Percentiles rank a stretch among this genome's conserved stretches.
Evolutionary conservation across 2,888 invertebrate genomes (phyloP).

Genomic region (Cancer borealis): DNA sequence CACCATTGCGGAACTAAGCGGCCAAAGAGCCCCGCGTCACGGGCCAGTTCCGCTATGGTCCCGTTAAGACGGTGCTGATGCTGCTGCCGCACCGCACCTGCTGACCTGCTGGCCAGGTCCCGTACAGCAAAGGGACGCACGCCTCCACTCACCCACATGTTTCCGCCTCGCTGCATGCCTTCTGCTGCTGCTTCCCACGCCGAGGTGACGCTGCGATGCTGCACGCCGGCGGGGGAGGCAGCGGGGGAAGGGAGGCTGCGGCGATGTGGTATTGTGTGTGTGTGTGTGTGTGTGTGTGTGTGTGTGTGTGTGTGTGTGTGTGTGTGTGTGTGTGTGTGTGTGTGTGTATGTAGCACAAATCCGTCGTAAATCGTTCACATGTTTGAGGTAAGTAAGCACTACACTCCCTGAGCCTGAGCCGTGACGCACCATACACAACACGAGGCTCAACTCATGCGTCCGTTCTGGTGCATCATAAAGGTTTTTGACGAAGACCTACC

Average conservation of each 20-base stretch:
- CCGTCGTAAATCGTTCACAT: not conserved
- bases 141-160: slow-evolving; percentile 37
- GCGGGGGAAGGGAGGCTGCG: not conserved
- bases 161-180: slow-evolving; percentile 36
- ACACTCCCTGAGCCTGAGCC: not conserved
- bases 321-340: not conserved
- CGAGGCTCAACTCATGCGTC: no score
- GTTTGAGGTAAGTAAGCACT: not conserved
- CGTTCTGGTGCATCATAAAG: not conserved
- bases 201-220: slow-evolving; percentile 33
- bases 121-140: slow-evolving; percentile 14
- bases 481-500: not conserved
- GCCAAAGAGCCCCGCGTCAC: not conserved
- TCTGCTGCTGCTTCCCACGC: slow-evolving; percentile 18
- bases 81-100: slow-evolving; percentile 24
- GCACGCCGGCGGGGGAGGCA: not conserved
- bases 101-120: slow-evolving; percentile 37
- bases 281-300: slow-evolving; percentile 23
- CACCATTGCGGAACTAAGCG: not conserved
- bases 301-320: not conserved
- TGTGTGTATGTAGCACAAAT: not conserved
- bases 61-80: slow-evolving; percentile 31
- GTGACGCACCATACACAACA: not conserved
- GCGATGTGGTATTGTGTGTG: not conserved
- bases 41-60: slow-evolving; percentile 34